Base-by-base conservation (phyloP, 2,888 invertebrate species). In the Pyrgus malvae region DNA sequence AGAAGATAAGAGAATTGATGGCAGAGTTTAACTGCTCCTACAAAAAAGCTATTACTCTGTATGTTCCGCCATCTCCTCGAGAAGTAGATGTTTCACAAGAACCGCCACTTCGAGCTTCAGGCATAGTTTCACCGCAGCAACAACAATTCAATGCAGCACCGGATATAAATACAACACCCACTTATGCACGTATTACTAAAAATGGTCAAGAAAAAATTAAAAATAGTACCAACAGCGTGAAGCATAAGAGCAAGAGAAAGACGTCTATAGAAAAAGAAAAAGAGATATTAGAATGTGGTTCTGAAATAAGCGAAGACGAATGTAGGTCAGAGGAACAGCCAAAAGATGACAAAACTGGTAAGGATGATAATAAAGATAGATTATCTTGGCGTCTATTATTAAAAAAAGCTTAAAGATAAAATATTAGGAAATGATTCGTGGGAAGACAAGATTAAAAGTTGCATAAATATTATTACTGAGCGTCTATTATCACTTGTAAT, bases 1-100 rank as follows among this genome's bases (percentile, higher is more conserved):
- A n/a, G n/a, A n/a, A n/a, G n/a, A n/a, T n/a, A n/a, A n/a, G n/a
- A n/a, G n/a, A n/a, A n/a, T n/a, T n/a, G n/a, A n/a, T n/a, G 46
- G 23, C 46, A 0, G 46, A 46, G 11, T 46, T 35, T 35, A 35
- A 35, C 23, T 38, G 27, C 11, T 48, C 48, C 3, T 48, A 48
- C n/a, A 25, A 48, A 27, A 48, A 19, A 37, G 48, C 48, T 17
- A 8, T 48, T 25, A 48, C 37, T 7, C 21, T 48, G 7, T 48
- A 48, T 8, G 37, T 37, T 1, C 37, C 48, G 9, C 25, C 37
- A 7, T 25, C 48, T 5, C 25, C 48, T 23, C 48, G 5, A 25
- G 0, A n/a, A 23, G 4, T 23, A 11, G 16, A 48, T 16, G 25
- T 16, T 4, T 5, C n/a, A 6, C 11, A 7, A 12, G 35, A 25